Percentiles rank a stretch among this genome's conserved stretches.
These are phyloP conservation scores for Maconellicoccus hirsutus DNA, from an alignment of 1,140 invertebrate genomes.

Conservation along the genomic window DNA sequence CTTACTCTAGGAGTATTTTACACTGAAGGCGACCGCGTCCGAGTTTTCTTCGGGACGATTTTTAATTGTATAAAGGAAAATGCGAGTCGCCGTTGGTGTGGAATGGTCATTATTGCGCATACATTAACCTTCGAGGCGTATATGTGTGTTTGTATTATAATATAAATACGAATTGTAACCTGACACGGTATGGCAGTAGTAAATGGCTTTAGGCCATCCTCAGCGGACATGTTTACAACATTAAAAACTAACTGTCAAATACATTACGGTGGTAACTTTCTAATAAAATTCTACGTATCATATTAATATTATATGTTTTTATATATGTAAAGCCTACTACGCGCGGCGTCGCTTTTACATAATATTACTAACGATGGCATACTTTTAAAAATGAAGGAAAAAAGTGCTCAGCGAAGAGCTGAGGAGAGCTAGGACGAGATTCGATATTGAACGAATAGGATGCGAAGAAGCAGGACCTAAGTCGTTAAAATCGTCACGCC, in stretches of 20 bases:
- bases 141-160: background rate
- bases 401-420: too few species aligned
- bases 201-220: background rate
- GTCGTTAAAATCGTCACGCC: background rate
- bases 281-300: slow-evolving; percentile 19
- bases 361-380: background rate
- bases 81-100: background rate
- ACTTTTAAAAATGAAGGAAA: too few species aligned
- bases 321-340: background rate
- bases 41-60: background rate
- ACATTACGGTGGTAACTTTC: slow-evolving; percentile 5
- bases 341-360: background rate
- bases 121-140: background rate
- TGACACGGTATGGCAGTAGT: background rate
- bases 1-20: background rate
- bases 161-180: background rate
- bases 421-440: too few species aligned
- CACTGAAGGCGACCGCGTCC: background rate
- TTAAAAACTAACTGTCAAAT: slow-evolving; percentile 8
- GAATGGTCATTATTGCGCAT: background rate
- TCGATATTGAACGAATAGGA: too few species aligned
- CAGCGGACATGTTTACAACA: slow-evolving; percentile 13
- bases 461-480: background rate
- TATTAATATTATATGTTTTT: slow-evolving; percentile 10
- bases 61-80: background rate